A percentile compares a stretch with the other conserved stretches of the same genome.
Evolutionary conservation across 2,113 vertebrate species (phyloP).

Genomic region (Pyrgilauda ruficollis): DNA sequence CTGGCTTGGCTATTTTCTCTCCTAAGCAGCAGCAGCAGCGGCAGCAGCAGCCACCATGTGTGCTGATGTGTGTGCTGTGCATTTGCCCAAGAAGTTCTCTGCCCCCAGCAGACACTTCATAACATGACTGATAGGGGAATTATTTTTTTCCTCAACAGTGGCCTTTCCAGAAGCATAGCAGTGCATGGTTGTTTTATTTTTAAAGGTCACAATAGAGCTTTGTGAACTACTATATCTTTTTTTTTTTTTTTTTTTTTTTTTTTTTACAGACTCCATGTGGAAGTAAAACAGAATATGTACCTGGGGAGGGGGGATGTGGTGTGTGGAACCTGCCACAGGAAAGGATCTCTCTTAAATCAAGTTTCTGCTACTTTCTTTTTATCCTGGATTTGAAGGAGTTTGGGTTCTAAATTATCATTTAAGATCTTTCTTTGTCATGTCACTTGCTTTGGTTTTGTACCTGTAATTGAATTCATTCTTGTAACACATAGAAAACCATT

Average conservation of each 20-base stretch:
- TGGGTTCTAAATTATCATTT: neutral
- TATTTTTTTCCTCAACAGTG: neutral
- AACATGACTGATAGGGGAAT: neutral
- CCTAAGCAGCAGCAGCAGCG: neutral
- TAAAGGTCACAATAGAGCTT: conserved; percentile 43
- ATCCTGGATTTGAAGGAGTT: neutral
- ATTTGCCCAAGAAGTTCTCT: neutral
- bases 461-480: neutral
- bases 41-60: neutral
- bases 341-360: neutral
- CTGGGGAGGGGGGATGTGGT: neutral
- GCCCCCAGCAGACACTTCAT: neutral
- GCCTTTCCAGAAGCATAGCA: conserved; percentile 28
- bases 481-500: neutral
- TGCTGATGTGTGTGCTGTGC: neutral
- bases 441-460: neutral
- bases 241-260: neutral
- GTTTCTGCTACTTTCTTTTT: conserved; percentile 27
- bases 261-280: conserved; percentile 15
- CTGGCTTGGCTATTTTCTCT: neutral
- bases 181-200: conserved; percentile 24
- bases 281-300: conserved; percentile 16
- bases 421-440: neutral
- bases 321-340: neutral
- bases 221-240: neutral